Percentiles rank a stretch among this genome's conserved stretches.
These are phyloP conservation scores for Agrypnia vestita DNA, from an alignment of 1,140 invertebrate genomes.

Conservation along the genomic window DNA sequence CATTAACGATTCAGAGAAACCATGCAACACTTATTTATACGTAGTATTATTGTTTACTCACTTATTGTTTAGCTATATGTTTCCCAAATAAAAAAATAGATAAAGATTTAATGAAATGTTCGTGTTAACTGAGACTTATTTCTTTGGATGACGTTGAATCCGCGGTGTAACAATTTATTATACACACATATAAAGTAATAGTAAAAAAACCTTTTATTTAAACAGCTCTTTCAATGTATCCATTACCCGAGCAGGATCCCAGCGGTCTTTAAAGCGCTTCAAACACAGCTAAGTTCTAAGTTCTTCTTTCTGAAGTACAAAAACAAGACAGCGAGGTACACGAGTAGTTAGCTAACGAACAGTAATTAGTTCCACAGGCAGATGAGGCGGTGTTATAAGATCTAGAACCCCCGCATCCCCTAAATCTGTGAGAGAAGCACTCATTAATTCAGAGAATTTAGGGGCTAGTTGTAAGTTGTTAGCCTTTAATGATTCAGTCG, in stretches of 20 bases:
- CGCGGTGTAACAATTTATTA: too few relatives aligned
- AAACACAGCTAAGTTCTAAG: neutral
- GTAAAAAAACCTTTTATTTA: neutral
- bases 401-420: constrained; percentile 17
- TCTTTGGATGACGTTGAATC: too few relatives aligned
- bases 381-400: constrained; percentile 34
- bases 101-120: too few relatives aligned
- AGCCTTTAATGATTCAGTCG: constrained; percentile 12
- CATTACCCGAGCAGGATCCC: neutral
- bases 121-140: too few relatives aligned
- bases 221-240: neutral
- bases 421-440: constrained; percentile 15
- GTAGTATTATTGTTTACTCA: too few relatives aligned
- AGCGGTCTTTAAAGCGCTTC: neutral
- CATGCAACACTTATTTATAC: too few relatives aligned
- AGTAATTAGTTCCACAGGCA: constrained; percentile 33
- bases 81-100: too few relatives aligned
- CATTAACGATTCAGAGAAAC: too few relatives aligned
- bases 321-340: constrained; percentile 3
- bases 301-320: neutral
- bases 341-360: constrained; percentile 7
- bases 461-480: constrained; percentile 24
- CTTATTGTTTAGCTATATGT: too few relatives aligned
- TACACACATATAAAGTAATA: neutral
- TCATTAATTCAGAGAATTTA: constrained; percentile 35